Base-by-base conservation (phyloP, 2,797 vertebrate species). In the Neopelma chrysocephalum region DNA sequence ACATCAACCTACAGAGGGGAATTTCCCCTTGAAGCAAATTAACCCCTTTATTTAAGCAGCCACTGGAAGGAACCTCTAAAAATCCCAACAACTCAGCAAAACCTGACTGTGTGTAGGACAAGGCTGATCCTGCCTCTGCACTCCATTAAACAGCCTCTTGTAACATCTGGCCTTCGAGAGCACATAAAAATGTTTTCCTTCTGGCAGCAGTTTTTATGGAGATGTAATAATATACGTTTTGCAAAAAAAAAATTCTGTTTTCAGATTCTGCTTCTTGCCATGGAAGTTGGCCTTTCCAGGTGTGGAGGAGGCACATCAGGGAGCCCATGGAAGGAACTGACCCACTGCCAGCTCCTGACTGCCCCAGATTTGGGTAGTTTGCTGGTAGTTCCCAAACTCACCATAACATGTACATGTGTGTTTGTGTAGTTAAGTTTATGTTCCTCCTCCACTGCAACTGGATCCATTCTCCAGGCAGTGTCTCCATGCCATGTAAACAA, bases 171-270 rank as follows among this genome's bases (percentile, higher is more conserved):
- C 87, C 42, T 31, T 82, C 96, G 82, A 64, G 38, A 95, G 93
- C 95, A 50, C 91, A 93, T 95, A 77, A 77, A 96, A 96, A 90
- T 82, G 96, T 97, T 97, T 96, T 94, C 79, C 89, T 96, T 91
- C 95, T 97, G 97, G 95, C 97, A 96, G 95, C 95, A 34, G 15
- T 64, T 96, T 96, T 96, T 97, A 96, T 94, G 80, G 96, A 88
- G 78, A 90, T 91, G 95, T 96, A 97, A 95, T 95, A 97, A 96
- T 80, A 94, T 5, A 73, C 36, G 3, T 88, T 75, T 88, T 94
- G 36, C 12, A 86, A 87, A 61, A 34, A 69, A 45, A 54, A 8
- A 60, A n/a, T 76, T 82, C 90, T 96, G 1, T 96, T 95, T 97
- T 90, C 95, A 94, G 93, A 80, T 86, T 75, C 70, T 68, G 79